Conservation (phyloP, 2,888 invertebrate genomes). For the Rotaria socialis region DNA sequence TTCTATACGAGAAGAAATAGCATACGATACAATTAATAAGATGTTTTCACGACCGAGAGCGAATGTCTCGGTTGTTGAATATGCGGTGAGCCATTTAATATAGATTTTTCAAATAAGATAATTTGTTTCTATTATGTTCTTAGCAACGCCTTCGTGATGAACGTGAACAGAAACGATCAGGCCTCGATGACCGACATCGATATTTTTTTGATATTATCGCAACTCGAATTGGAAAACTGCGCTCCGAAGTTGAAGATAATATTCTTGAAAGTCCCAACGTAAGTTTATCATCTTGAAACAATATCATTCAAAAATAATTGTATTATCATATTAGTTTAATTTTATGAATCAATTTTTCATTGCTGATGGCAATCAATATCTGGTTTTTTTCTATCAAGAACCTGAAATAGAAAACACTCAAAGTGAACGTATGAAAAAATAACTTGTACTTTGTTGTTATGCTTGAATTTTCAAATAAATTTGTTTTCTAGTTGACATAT, state of each 20-base stretch:
- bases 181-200: constrained; percentile 57
- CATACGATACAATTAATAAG: neutral
- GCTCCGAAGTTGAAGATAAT: constrained; percentile 57
- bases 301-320: neutral
- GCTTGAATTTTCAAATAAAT: neutral
- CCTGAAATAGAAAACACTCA: constrained; percentile 51
- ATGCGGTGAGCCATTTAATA: neutral
- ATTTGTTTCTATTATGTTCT: neutral
- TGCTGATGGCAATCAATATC: constrained; percentile 53
- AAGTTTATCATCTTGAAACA: neutral
- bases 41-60: neutral
- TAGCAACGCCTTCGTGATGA: constrained; percentile 51
- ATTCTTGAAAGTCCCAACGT: constrained; percentile 59
- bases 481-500: neutral
- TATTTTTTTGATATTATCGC: constrained; percentile 58
- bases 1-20: neutral
- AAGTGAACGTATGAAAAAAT: neutral
- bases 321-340: neutral
- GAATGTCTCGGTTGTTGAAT: neutral
- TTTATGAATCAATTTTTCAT: constrained; percentile 56
- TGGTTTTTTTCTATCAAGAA: constrained; percentile 58
- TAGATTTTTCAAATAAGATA: neutral
- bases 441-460: neutral
- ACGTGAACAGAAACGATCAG: constrained; percentile 56
- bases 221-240: constrained; percentile 56